Conservation (phyloP, 37 sponge, comb jelly and placozoan species). For the Cladorhizidae sp. region DNA sequence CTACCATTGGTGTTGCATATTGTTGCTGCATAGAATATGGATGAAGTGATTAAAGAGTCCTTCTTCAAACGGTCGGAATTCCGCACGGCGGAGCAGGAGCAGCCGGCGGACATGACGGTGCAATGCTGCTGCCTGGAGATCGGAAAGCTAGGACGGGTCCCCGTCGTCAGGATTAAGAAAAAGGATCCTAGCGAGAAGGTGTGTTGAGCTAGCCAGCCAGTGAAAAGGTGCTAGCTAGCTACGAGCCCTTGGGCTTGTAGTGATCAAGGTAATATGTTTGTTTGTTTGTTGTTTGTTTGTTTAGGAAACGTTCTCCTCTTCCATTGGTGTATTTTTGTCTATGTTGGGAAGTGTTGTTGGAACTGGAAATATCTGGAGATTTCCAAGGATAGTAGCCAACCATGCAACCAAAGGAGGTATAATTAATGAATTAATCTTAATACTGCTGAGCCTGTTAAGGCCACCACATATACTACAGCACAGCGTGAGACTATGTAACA, state of each 20-base stretch:
- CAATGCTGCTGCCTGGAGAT: conserved; percentile 1
- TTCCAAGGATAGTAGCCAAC: conserved; percentile 80
- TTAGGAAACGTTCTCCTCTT: conserved; percentile 72
- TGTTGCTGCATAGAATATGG: too few species aligned
- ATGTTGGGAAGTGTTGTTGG: conserved; percentile 83
- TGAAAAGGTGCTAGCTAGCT: too few species aligned
- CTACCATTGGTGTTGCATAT: too few species aligned
- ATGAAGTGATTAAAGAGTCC: too few species aligned
- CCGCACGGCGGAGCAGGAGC: too few species aligned
- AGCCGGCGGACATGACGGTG: neutral
- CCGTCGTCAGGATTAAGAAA: conserved; percentile 14
- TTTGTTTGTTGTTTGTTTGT: neutral
- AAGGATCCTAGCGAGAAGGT: conserved; percentile 14
- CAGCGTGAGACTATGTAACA: too few species aligned
- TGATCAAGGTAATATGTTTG: too few species aligned
- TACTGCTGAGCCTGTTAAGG: too few species aligned
- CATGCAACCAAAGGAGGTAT: conserved; percentile 74
- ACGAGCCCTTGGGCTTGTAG: too few species aligned
- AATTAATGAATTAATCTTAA: too few species aligned
- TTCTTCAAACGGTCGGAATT: too few species aligned
- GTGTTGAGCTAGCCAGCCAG: neutral
- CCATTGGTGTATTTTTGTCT: conserved; percentile 62
- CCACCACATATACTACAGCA: too few species aligned
- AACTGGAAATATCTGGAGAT: conserved; percentile 91
- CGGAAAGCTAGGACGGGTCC: neutral